These are phyloP conservation scores for Linepithema humile DNA, from an alignment of 1,140 invertebrate species.

Conservation along the genomic window DNA sequence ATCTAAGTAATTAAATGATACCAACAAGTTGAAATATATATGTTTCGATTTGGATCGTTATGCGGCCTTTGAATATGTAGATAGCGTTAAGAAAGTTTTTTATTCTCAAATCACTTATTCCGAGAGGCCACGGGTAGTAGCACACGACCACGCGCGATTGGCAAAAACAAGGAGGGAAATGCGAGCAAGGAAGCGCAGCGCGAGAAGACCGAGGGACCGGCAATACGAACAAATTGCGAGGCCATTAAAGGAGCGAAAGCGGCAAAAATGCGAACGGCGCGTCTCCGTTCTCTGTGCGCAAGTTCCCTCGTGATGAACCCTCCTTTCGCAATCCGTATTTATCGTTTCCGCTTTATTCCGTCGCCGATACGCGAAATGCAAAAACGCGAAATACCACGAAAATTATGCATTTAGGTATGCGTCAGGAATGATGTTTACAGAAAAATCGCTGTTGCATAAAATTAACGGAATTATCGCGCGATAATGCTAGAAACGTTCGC, in stretches of 20 bases:
- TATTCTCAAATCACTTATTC: neutral
- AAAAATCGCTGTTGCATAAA: constrained; percentile 7
- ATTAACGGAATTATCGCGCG: constrained; percentile 21
- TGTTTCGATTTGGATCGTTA: neutral
- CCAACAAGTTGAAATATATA: neutral
- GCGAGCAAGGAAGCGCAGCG: constrained; percentile 30
- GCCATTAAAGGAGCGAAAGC: constrained; percentile 82
- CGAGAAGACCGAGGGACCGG: constrained; percentile 53
- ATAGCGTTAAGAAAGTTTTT: constrained; percentile 1
- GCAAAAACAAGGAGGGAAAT: constrained; percentile 61
- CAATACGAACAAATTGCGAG: constrained; percentile 75
- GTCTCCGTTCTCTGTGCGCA: neutral
- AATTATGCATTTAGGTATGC: neutral
- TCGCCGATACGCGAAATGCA: neutral
- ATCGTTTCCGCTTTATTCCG: constrained; percentile 52
- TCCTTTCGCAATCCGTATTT: constrained; percentile 56
- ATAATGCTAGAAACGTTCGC: neutral
- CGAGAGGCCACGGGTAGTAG: neutral
- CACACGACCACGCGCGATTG: constrained; percentile 44
- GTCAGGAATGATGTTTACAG: neutral
- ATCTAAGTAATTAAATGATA: neutral
- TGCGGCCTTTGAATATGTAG: neutral
- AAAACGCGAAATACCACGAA: neutral
- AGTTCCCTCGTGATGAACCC: constrained; percentile 14
- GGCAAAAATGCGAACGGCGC: constrained; percentile 74